Conservation (phyloP, 2,888 invertebrate species). For the Gymnoscelis rufifasciata region DNA sequence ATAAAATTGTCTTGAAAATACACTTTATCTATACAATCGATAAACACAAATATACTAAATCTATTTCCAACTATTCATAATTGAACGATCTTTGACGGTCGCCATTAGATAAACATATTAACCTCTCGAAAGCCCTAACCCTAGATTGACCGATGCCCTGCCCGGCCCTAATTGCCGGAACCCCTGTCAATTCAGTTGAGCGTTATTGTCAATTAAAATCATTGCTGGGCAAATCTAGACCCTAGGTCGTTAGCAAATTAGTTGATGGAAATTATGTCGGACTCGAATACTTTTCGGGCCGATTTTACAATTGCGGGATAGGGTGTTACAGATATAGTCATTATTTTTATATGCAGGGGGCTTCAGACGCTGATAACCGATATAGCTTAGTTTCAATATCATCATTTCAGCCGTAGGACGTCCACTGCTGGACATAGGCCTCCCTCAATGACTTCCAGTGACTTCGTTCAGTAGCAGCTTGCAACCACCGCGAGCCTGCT, state of each 20-base stretch:
- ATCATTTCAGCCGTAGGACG: too few relatives aligned
- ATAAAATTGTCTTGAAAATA: too few relatives aligned
- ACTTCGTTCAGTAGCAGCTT: too few relatives aligned
- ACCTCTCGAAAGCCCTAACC: constrained; percentile 3
- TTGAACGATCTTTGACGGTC: constrained; percentile 2
- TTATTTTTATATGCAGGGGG: too few relatives aligned
- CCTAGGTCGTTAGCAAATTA: constrained; percentile 7
- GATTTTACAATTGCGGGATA: too few relatives aligned
- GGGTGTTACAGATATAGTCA: too few relatives aligned
- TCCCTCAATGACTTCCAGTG: too few relatives aligned
- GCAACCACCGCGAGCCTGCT: too few relatives aligned
- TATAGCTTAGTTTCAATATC: too few relatives aligned
- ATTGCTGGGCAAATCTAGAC: constrained; percentile 28
- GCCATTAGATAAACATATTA: constrained; percentile 13
- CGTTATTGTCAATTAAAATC: constrained; percentile 34
- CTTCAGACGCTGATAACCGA: too few relatives aligned
- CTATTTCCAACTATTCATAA: neutral
- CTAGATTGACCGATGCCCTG: constrained; percentile 15
- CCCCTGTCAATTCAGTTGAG: constrained; percentile 28
- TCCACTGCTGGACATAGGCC: too few relatives aligned
- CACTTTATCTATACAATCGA: too few relatives aligned
- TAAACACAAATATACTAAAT: neutral
- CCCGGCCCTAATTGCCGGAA: constrained; percentile 15
- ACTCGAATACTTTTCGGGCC: neutral
- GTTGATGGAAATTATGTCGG: neutral